These are phyloP conservation scores for Limnephilus lunatus DNA, from an alignment of 2,888 invertebrate species.

Conservation along the genomic window DNA sequence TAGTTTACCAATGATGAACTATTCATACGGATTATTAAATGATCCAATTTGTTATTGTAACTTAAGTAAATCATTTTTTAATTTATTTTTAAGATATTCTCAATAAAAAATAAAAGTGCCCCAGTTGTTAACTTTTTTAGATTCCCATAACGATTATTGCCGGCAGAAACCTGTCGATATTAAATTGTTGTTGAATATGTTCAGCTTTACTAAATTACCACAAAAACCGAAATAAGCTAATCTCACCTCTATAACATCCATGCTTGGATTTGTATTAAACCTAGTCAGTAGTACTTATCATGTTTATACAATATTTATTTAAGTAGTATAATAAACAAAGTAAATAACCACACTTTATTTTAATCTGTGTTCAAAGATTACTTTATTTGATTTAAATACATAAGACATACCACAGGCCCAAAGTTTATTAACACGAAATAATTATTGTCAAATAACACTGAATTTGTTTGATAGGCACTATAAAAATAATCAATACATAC, in stretches of 20 bases:
- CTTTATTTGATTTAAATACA: background rate
- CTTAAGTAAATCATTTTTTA: background rate
- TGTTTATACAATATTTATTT: background rate
- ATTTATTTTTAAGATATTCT: background rate
- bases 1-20: background rate
- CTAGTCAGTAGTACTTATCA: slow-evolving; percentile 39
- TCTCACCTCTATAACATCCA: background rate
- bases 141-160: background rate
- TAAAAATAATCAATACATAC: background rate
- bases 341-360: background rate
- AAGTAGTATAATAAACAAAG: background rate
- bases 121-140: background rate
- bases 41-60: background rate
- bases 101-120: background rate
- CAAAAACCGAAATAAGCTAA: background rate
- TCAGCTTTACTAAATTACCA: background rate
- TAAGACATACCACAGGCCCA: background rate
- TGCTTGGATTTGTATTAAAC: slow-evolving; percentile 27
- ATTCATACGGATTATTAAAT: background rate
- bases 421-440: background rate
- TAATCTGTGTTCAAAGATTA: background rate
- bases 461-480: background rate
- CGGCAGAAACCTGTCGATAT: background rate
- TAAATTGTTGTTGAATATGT: background rate
- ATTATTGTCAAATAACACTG: background rate